Percentiles rank a stretch among this genome's conserved stretches.
phyloP scores from a whole-genome alignment of 2,113 vertebrate genomes.

The Nerophis ophidion region DNA sequence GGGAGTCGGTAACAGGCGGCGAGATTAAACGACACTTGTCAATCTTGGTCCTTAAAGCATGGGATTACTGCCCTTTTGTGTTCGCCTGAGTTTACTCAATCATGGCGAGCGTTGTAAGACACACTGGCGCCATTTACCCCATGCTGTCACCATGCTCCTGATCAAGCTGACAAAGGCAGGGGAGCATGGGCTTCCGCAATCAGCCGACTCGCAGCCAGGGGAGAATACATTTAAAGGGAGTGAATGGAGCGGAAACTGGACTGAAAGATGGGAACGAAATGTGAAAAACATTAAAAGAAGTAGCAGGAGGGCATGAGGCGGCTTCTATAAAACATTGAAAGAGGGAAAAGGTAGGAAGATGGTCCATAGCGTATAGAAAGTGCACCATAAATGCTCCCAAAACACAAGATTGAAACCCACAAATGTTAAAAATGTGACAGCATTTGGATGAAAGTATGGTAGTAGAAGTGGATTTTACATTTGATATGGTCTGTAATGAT shows the following conservation, averaged over 20 bases:
- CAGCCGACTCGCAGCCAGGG: slow-evolving; percentile 26
- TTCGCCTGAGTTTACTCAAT: slow-evolving; percentile 49
- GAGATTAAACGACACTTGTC: slow-evolving; percentile 64
- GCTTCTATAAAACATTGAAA: slow-evolving; percentile 28
- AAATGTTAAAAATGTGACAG: slow-evolving; percentile 13
- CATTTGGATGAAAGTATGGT: slow-evolving; percentile 26
- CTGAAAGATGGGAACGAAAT: slow-evolving; percentile 10
- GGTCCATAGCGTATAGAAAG: slow-evolving; percentile 9
- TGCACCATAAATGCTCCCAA: slow-evolving; percentile 24
- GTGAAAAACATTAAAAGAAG: neutral
- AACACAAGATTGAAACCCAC: slow-evolving; percentile 12
- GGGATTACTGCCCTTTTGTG: slow-evolving; percentile 67
- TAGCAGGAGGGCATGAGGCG: neutral
- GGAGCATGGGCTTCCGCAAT: slow-evolving; percentile 36
- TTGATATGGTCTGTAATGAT: slow-evolving; percentile 30
- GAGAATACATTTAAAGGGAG: slow-evolving; percentile 23
- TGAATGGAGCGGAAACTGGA: neutral
- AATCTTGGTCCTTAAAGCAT: slow-evolving; percentile 52
- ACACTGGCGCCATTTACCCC: slow-evolving; percentile 47
- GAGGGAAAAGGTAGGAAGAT: slow-evolving; percentile 19
- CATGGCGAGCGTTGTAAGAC: slow-evolving; percentile 47
- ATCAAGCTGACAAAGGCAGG: slow-evolving; percentile 48
- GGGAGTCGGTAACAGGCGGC: slow-evolving; percentile 26
- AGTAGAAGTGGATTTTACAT: slow-evolving; percentile 2
- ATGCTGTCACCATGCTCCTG: slow-evolving; percentile 38